These are phyloP conservation scores for Butorides virescens DNA, from an alignment of 2,113 vertebrate genomes.

Conservation along the genomic window DNA sequence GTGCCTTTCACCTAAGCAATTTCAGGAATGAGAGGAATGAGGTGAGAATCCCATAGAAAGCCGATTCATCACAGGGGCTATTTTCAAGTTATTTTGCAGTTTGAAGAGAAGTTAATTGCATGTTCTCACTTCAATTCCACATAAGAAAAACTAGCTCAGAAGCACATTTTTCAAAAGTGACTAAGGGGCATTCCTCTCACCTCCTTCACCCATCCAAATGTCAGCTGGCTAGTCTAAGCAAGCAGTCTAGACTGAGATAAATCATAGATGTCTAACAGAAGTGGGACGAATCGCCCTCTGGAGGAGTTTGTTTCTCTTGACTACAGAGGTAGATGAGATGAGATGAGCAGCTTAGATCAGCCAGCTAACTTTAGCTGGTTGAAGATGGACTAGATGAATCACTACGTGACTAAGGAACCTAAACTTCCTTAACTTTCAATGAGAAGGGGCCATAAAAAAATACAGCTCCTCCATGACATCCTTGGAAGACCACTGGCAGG, in stretches of 20 bases:
- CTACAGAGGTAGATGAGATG: constrained; percentile 24
- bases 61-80: constrained; percentile 7
- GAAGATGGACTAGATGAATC: constrained; percentile 30
- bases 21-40: constrained; percentile 56
- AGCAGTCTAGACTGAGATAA: not conserved
- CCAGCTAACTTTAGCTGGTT: not conserved
- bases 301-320: constrained; percentile 35
- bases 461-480: not conserved
- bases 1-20: constrained; percentile 57
- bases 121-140: not conserved
- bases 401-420: constrained; percentile 25
- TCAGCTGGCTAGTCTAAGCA: constrained; percentile 27
- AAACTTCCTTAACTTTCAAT: not conserved
- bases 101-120: constrained; percentile 27
- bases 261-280: not conserved
- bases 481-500: not conserved
- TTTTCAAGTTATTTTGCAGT: constrained; percentile 18
- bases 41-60: constrained; percentile 18
- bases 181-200: constrained; percentile 57
- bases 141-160: constrained; percentile 26
- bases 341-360: not conserved
- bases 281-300: constrained; percentile 3
- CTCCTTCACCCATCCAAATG: constrained; percentile 46
- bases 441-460: not conserved
- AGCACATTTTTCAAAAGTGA: constrained; percentile 51